phyloP scores from a whole-genome alignment of 2,113 vertebrate genomes.

The Brachirus orientalis region DNA sequence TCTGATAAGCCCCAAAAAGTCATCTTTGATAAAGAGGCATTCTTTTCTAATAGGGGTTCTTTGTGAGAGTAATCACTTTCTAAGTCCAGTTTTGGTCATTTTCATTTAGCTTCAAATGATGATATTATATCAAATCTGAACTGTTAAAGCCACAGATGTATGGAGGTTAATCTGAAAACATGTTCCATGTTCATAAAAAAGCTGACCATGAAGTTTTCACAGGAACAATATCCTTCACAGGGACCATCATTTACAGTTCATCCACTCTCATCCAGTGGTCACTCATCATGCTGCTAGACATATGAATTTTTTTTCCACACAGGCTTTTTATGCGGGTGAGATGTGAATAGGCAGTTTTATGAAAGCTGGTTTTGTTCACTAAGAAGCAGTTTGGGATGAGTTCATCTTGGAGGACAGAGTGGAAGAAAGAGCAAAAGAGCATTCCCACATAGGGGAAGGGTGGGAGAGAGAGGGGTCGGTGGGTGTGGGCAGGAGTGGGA shows the following conservation, averaged over 20 bases:
- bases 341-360: constrained; percentile 59
- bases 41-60: constrained; percentile 48
- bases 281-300: constrained; percentile 27
- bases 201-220: constrained; percentile 18
- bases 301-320: constrained; percentile 54
- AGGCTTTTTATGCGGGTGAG: constrained; percentile 22
- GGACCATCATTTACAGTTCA: constrained; percentile 20
- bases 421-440: constrained; percentile 62
- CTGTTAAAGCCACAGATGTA: neutral
- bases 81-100: neutral
- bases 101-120: neutral
- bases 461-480: neutral
- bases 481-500: constrained; percentile 21
- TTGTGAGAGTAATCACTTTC: neutral
- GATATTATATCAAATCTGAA: neutral
- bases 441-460: constrained; percentile 64
- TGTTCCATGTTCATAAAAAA: neutral
- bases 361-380: constrained; percentile 72
- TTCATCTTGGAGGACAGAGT: constrained; percentile 69
- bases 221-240: constrained; percentile 13
- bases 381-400: constrained; percentile 64
- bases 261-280: constrained; percentile 17
- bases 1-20: constrained; percentile 65
- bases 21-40: constrained; percentile 57
- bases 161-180: constrained; percentile 2